phyloP scores from a whole-genome alignment of 2,113 vertebrate genomes.

The Apteryx mantelli region DNA sequence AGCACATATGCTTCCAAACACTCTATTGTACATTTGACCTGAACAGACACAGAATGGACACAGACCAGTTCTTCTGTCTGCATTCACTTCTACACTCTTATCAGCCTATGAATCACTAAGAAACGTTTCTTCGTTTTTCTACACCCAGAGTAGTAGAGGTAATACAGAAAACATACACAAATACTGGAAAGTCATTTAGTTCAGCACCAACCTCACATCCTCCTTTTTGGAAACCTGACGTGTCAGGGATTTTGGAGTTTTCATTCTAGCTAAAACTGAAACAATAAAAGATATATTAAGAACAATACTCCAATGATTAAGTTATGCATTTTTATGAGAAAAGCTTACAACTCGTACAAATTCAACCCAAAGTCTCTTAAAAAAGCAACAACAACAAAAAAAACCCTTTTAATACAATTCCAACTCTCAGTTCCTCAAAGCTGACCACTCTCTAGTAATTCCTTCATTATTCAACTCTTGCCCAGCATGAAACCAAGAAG shows the following conservation, averaged over 20 bases:
- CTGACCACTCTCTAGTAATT: not conserved
- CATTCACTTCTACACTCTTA: not conserved
- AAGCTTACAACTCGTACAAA: not conserved
- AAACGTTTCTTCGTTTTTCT: not conserved
- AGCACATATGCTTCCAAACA: not conserved
- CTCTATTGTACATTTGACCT: not conserved
- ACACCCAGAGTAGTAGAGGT: not conserved
- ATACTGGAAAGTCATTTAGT: not conserved
- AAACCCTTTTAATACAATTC: not conserved
- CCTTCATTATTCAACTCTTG: not conserved
- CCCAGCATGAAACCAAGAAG: not conserved
- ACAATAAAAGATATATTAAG: not conserved
- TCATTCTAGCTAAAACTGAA: conserved; percentile 64
- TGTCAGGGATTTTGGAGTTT: conserved; percentile 12
- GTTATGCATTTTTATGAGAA: not conserved
- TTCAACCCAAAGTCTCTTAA: not conserved
- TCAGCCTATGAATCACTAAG: not conserved
- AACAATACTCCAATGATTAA: not conserved
- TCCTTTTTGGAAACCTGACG: not conserved
- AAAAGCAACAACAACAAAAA: not conserved
- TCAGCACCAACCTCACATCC: conserved; percentile 25
- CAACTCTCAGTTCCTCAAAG: not conserved
- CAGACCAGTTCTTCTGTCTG: not conserved
- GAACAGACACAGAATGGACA: not conserved
- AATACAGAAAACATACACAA: not conserved